These are phyloP conservation scores for Leptopilina boulardi DNA, from an alignment of 1,140 invertebrate species.

Conservation along the genomic window DNA sequence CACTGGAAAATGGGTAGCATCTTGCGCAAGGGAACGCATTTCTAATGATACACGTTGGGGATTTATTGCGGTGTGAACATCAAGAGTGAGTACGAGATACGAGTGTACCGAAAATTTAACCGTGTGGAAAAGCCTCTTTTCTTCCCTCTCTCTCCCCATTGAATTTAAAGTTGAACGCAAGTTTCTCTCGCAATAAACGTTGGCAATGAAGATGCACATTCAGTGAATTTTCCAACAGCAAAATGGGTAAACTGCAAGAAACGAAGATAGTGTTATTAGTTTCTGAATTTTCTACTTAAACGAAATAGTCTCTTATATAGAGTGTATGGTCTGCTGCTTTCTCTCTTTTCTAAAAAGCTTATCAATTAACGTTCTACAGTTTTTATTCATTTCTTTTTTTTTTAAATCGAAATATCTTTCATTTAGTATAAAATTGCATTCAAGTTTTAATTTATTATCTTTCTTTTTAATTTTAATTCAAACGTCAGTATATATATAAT, in stretches of 20 bases:
- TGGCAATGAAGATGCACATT: constrained; percentile 45
- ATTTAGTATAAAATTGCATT: background rate
- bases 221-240: constrained; percentile 53
- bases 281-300: constrained; percentile 19
- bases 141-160: constrained; percentile 57
- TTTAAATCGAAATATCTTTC: too few species aligned
- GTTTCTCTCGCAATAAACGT: constrained; percentile 42
- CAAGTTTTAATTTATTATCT: too few species aligned
- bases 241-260: constrained; percentile 19
- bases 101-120: constrained; percentile 58
- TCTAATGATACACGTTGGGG: constrained; percentile 45
- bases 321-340: background rate
- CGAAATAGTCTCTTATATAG: constrained; percentile 12
- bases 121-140: constrained; percentile 61
- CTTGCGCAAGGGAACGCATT: constrained; percentile 45
- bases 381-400: background rate
- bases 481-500: too few species aligned
- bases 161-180: constrained; percentile 53
- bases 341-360: constrained; percentile 19
- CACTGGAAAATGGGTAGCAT: constrained; percentile 46
- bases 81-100: constrained; percentile 59
- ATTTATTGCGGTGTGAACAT: constrained; percentile 58
- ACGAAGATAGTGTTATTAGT: constrained; percentile 27
- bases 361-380: background rate
- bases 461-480: background rate